Conservation (phyloP, 2,113 vertebrate species). For the Misgurnus anguillicaudatus region DNA sequence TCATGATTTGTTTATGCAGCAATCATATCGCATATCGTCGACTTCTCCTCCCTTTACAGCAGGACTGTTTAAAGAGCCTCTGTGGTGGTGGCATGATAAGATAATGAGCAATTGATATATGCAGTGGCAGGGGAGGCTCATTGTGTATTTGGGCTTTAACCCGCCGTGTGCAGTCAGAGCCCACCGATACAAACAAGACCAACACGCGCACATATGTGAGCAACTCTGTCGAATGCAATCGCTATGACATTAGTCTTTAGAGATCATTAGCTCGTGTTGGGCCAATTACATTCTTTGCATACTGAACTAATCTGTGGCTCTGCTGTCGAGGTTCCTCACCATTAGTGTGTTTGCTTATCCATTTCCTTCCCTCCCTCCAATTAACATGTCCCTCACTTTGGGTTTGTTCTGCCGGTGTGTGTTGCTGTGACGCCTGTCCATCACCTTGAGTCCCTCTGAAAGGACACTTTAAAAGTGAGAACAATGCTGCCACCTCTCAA, state of each 20-base stretch:
- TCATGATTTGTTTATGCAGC: slow-evolving; percentile 19
- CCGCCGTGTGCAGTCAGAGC: background rate
- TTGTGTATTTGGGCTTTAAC: slow-evolving; percentile 46
- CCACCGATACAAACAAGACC: slow-evolving; percentile 4
- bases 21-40: background rate
- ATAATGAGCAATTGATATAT: slow-evolving; percentile 30
- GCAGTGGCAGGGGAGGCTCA: background rate
- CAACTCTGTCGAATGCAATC: slow-evolving; percentile 45
- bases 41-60: slow-evolving; percentile 3
- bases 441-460: slow-evolving; percentile 57
- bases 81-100: slow-evolving; percentile 31
- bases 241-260: slow-evolving; percentile 46
- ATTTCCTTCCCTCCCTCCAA: slow-evolving; percentile 62
- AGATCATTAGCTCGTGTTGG: slow-evolving; percentile 52
- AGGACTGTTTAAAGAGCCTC: slow-evolving; percentile 1
- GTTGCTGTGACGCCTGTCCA: slow-evolving; percentile 61
- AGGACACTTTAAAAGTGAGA: slow-evolving; percentile 59
- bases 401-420: slow-evolving; percentile 57
- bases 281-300: slow-evolving; percentile 61
- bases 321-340: slow-evolving; percentile 57
- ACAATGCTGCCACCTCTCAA: slow-evolving; percentile 58
- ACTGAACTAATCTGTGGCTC: slow-evolving; percentile 55
- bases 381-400: slow-evolving; percentile 59
- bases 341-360: slow-evolving; percentile 62
- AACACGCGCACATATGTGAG: slow-evolving; percentile 47